Evolutionary conservation across 2,113 vertebrate genomes (phyloP).

Genomic region (Python bivittatus): DNA sequence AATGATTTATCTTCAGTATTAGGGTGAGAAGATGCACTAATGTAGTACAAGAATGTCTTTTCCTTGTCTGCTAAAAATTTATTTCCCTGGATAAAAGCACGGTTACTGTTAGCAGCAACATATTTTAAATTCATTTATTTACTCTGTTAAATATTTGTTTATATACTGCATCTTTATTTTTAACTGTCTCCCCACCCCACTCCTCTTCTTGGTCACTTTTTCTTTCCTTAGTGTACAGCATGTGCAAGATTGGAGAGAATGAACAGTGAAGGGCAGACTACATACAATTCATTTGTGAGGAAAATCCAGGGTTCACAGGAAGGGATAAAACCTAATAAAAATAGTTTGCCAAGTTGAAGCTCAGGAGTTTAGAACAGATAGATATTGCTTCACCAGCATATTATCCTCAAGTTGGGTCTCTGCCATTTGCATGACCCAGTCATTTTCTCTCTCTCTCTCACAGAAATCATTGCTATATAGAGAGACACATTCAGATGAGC

Average conservation of each 20-base stretch:
- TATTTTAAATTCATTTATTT: not conserved
- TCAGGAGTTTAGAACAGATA: not conserved
- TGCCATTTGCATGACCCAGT: not conserved
- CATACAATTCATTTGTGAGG: not conserved
- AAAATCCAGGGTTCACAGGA: not conserved
- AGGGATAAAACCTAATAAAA: not conserved
- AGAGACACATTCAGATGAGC: not conserved
- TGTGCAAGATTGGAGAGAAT: not conserved
- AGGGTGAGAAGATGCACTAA: not conserved
- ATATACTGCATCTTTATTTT: not conserved
- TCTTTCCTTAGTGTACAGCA: not conserved
- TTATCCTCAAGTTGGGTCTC: not conserved
- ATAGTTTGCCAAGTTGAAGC: not conserved
- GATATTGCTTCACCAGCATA: not conserved
- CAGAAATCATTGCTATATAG: not conserved
- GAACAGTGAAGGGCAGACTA: not conserved
- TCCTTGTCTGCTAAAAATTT: not conserved
- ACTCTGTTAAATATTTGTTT: not conserved
- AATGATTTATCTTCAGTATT: not conserved
- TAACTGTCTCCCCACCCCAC: not conserved
- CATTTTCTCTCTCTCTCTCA: not conserved
- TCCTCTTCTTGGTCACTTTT: not conserved
- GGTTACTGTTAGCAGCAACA: not conserved
- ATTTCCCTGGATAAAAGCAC: not conserved
- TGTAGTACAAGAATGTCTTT: not conserved